Base-by-base conservation (phyloP, 2,888 invertebrate genomes). In the Rotaria macrura region DNA sequence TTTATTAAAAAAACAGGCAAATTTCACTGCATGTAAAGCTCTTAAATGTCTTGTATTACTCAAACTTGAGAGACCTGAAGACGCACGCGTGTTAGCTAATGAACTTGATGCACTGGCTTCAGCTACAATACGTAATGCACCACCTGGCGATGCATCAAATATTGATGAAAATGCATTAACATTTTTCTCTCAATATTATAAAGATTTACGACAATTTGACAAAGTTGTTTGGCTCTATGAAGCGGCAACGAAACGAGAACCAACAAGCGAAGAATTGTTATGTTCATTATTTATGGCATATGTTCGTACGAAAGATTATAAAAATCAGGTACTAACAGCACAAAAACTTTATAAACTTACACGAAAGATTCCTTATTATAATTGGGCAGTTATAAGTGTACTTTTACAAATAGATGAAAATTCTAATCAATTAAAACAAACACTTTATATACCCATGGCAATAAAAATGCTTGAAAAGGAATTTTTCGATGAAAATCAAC, bases 361-460 rank as follows among this genome's bases (percentile, higher is more conserved):
- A 5, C 87, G 88, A 85, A 97, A 97, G 91, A 96, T 95, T 90
- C 96, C 96, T 0, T 98, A 98, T 90, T 97, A 96, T 90, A 97
- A 96, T 91, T 99, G 98, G 99, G 95, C 95, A 38, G 94, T 98
- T 20, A 97, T 97, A 95, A 97, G 97, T 90, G 94, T 96, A 88
- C 94, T 97, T 40, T 93, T 97, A 92, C 97, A 97, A 93, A 95
- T 95, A 89, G 88, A 88, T 88, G 38, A 40, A 49, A 85, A 74
- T 47, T 9, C 29, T 10, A 79, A 55, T 47, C 47, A 40, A 14
- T 65, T 84, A 49, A 65, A 83, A 43, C 91, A 91, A 88, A 93
- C 93, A 87, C 93, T 97, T 87, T 93, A 95, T 47, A 92, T 97
- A 52, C 94, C 95, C 4, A 92, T 98, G 87, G 97, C 97, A 12